These are phyloP conservation scores for Euplexia lucipara DNA, from an alignment of 2,888 invertebrate genomes.

Conservation along the genomic window DNA sequence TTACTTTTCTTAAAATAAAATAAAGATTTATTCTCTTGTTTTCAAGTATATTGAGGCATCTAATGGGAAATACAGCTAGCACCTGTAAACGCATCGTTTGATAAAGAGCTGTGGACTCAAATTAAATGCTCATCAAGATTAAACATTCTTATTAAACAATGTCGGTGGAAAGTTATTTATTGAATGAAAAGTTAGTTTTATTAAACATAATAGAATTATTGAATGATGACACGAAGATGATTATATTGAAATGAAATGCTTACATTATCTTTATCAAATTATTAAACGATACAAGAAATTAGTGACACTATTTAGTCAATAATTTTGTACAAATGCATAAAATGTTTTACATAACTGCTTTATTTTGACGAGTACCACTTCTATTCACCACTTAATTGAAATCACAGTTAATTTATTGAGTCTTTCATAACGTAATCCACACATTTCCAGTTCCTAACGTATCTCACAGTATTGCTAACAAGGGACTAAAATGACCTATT, in stretches of 20 bases:
- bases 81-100: slow-evolving; percentile 39
- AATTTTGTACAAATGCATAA: slow-evolving; percentile 4
- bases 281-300: slow-evolving; percentile 1
- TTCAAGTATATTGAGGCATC: slow-evolving; percentile 36
- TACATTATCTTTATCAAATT: slow-evolving; percentile 1
- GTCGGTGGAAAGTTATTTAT: background rate
- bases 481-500: background rate
- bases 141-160: slow-evolving; percentile 43
- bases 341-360: slow-evolving; percentile 40
- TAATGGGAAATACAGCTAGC: slow-evolving; percentile 48
- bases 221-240: slow-evolving; percentile 2
- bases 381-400: slow-evolving; percentile 8
- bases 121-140: slow-evolving; percentile 33
- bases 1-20: slow-evolving; percentile 35
- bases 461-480: background rate
- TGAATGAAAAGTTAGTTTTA: slow-evolving; percentile 24
- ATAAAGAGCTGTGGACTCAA: slow-evolving; percentile 29
- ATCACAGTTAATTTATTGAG: background rate
- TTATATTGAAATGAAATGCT: background rate
- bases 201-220: slow-evolving; percentile 12
- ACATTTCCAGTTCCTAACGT: too few species aligned
- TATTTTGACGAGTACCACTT: slow-evolving; percentile 36
- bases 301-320: slow-evolving; percentile 17
- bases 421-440: background rate
- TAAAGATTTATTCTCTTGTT: slow-evolving; percentile 28